A percentile compares a stretch with the other conserved stretches of the same genome.
Evolutionary conservation across 2,888 invertebrate species (phyloP).

Genomic region (Homarus gammarus): DNA sequence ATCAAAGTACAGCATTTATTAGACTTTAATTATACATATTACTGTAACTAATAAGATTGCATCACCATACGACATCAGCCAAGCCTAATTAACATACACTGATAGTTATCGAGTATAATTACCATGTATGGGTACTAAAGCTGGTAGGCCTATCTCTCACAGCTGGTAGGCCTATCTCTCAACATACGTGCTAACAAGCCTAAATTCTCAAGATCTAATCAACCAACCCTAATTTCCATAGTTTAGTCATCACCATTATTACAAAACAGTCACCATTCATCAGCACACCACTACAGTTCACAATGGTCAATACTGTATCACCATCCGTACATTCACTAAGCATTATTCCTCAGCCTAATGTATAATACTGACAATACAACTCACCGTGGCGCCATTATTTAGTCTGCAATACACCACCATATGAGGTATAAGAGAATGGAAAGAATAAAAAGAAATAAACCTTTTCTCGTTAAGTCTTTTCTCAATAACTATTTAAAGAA

Average conservation of each 20-base stretch:
- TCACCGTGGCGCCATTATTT: not conserved
- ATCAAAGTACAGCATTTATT: no score
- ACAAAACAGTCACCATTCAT: not conserved
- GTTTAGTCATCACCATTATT: not conserved
- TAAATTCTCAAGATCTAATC: not conserved
- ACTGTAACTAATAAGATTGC: not conserved
- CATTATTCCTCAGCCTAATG: no score
- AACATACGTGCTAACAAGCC: not conserved
- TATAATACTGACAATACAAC: not conserved
- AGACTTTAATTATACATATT: no score
- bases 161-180: not conserved
- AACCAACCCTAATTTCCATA: not conserved
- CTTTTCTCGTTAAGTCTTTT: not conserved
- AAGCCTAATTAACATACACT: no score
- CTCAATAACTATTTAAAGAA: not conserved
- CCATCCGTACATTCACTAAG: no score
- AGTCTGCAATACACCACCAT: not conserved
- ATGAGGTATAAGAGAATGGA: not conserved
- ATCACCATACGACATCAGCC: not conserved
- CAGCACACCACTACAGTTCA: no score
- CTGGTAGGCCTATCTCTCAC: no score
- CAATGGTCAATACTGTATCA: no score
- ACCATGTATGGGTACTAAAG: no score
- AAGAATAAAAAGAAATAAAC: not conserved
- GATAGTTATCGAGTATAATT: no score